Percentiles rank a stretch among this genome's conserved stretches.
phyloP scores from a whole-genome alignment of 2,888 invertebrate species.

The Tachystola acroxantha region DNA sequence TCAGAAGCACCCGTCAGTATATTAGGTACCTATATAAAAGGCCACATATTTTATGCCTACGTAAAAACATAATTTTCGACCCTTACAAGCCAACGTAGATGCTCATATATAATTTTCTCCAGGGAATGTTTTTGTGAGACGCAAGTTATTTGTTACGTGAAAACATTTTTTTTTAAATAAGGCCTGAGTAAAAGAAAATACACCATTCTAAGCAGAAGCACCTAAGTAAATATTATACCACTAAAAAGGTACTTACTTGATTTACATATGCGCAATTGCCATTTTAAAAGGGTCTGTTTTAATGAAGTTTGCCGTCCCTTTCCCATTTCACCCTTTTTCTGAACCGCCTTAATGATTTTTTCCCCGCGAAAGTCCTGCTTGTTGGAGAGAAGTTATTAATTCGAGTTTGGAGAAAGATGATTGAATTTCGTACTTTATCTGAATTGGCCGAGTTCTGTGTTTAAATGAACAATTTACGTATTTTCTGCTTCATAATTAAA shows the following conservation, averaged over 20 bases:
- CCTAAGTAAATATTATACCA: slow-evolving; percentile 5
- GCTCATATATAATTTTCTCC: too few species aligned
- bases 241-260: slow-evolving; percentile 1
- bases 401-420: not conserved
- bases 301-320: slow-evolving; percentile 7
- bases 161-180: not conserved
- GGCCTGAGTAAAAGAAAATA: not conserved
- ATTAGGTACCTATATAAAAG: too few species aligned
- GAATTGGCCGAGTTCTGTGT: too few species aligned
- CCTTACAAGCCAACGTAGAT: too few species aligned
- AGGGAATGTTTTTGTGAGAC: too few species aligned
- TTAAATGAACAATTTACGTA: too few species aligned
- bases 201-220: not conserved
- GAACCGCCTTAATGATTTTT: not conserved
- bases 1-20: not conserved
- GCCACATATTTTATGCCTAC: too few species aligned
- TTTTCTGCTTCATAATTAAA: too few species aligned
- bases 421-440: not conserved
- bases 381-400: not conserved
- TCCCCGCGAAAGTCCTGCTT: not conserved
- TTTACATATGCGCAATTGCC: not conserved
- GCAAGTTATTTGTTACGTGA: too few species aligned
- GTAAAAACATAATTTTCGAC: too few species aligned
- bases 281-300: slow-evolving; percentile 1
- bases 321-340: slow-evolving; percentile 3